Evolutionary conservation across 2,888 invertebrate genomes (phyloP), one percentile per base, ranked within the genome.

Genomic region (Pristionchus exspectatus): DNA sequence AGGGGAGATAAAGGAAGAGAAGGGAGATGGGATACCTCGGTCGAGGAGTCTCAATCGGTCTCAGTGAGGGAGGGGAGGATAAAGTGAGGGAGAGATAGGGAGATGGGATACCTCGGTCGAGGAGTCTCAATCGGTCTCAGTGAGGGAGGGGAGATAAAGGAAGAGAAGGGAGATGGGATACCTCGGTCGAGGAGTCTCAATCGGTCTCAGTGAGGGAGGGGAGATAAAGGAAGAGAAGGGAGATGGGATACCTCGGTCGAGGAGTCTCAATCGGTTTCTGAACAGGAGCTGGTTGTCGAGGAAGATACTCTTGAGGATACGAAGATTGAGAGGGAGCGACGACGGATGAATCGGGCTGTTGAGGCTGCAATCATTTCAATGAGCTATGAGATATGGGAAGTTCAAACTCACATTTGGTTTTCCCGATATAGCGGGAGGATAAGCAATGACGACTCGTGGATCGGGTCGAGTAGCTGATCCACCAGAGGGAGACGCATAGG

Each of bases 41-140:
- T n/a, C 85, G 85, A 85, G 85, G 85, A 59, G n/a, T n/a, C n/a
- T 85, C 85, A 59, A 59, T 7, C 12, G 85, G 85, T 59, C 85
- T 85, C 33, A 16, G 27, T 56, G 9, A 24, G 77, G 33, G 33
- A 77, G 2, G 44, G 33, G 14, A n/a, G 14, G n/a, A 21, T 7
- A 21, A n/a, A 30, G 21, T 10, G 12, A 21, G 74, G 24, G 74
- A 74, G n/a, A n/a, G n/a, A n/a, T n/a, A 74, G 38, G 69, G 69
- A 18, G 24, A 63, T 16, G 21, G 18, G 63, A 21, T 63, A n/a
- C n/a, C n/a, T n/a, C n/a, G n/a, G n/a, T n/a, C n/a, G n/a, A n/a
- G n/a, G n/a, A n/a, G n/a, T n/a, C n/a, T n/a, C n/a, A n/a, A n/a
- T n/a, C n/a, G 85, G 85, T 59, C 85, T 85, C 38, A 18, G 30